Base-by-base conservation (phyloP, 2,797 vertebrate species). In the Sebastes paucispinis region DNA sequence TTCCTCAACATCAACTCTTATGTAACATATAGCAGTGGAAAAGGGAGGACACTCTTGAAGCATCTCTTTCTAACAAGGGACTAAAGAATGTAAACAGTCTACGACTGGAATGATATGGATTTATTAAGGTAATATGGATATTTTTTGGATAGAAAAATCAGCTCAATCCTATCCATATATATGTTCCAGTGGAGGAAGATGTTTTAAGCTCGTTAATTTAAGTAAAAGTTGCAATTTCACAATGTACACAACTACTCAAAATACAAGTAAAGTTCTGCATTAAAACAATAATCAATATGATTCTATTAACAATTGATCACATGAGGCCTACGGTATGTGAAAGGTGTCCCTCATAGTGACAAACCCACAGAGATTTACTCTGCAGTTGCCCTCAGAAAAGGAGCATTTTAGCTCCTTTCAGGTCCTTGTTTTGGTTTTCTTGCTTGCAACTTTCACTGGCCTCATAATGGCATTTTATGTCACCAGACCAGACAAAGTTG, bases 1-100 rank as follows among this genome's bases (percentile, higher is more conserved):
- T 39, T 83, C 31, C 54, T 82, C 64, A 69, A 20, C 39, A 50
- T 67, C 29, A 62, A 25, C 67, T 78, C 16, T 89, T 88, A 86
- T 82, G 74, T 81, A 90, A 88, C 22, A 74, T 55, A 34, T 14
- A 43, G 77, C 80, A 75, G 57, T 69, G 69, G 80, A 75, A 77
- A 73, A 69, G 43, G 58, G 60, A 75, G 68, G 69, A 73, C 67
- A 22, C 32, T n/a, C 47, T 69, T 4, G 63, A 18, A 83, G 54
- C 22, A 36, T 62, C n/a, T 25, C 31, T 63, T 65, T 80, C 55
- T 77, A 64, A 80, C 71, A 65, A 68, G 47, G 4, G 22, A 69
- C 14, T 24, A 6, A 66, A 77, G n/a, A 74, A 89, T 75, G 84
- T 80, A 72, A 54, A 85, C 82, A 24, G 75, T 62, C 31, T 43